Evolutionary conservation across 2,797 vertebrate genomes (phyloP).

Genomic region (Pangasius krempfi): DNA sequence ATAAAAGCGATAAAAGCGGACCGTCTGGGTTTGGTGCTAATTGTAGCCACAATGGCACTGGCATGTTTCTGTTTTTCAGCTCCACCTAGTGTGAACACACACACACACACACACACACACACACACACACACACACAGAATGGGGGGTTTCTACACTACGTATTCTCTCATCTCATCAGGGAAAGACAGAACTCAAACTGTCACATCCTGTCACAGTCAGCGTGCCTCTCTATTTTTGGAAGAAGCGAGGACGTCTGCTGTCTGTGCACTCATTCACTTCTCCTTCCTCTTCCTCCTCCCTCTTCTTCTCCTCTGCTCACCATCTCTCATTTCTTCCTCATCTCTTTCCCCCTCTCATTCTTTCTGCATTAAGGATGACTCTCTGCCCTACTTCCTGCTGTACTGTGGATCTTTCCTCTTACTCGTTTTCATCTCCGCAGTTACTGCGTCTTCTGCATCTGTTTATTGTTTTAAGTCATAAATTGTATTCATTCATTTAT

Average conservation of each 20-base stretch:
- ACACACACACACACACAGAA: constrained; percentile 2
- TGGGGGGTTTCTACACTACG: not conserved
- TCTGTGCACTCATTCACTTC: constrained; percentile 1
- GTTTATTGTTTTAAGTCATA: not conserved
- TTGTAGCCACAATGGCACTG: not conserved
- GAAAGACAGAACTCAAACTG: constrained; percentile 23
- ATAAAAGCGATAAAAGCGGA: not conserved
- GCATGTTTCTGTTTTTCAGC: constrained; percentile 2
- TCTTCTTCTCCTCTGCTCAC: constrained; percentile 9
- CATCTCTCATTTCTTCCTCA: not conserved
- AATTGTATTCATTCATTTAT: not conserved
- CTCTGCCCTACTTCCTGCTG: constrained; percentile 41
- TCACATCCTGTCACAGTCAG: constrained; percentile 45
- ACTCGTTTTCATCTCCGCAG: not conserved
- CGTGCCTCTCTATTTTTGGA: constrained; percentile 51
- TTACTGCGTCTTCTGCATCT: not conserved
- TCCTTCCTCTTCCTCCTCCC: constrained; percentile 8
- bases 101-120: constrained; percentile 11
- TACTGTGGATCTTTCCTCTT: constrained; percentile 10
- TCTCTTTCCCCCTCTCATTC: not conserved
- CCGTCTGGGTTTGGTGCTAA: not conserved
- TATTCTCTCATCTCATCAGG: constrained; percentile 27
- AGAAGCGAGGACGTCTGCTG: constrained; percentile 13
- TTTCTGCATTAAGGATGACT: constrained; percentile 45
- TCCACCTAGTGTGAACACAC: not conserved